A percentile compares a stretch with the other conserved stretches of the same genome.
Evolutionary conservation across 2,797 vertebrate species (phyloP).

Genomic region (Pipistrellus pipistrellus): DNA sequence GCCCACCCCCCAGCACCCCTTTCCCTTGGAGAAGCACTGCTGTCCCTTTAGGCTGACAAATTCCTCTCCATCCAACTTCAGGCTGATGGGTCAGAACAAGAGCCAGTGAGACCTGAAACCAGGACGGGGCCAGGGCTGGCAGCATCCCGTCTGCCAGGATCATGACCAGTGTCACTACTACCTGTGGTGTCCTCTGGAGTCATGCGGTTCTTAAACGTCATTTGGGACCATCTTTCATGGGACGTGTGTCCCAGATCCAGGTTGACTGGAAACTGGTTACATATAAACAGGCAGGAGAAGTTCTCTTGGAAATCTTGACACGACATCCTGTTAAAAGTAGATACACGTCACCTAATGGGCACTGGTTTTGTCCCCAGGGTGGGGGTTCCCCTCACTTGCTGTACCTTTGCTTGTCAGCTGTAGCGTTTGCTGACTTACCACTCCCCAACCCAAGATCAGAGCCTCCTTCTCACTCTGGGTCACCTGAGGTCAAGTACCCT

Average conservation of each 20-base stretch:
- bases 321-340: slow-evolving; percentile 87
- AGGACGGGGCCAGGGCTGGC: neutral
- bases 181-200: slow-evolving; percentile 51
- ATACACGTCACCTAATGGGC: neutral
- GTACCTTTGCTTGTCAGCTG: neutral
- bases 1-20: neutral
- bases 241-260: slow-evolving; percentile 78
- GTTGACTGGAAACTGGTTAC: slow-evolving; percentile 83
- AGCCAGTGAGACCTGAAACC: neutral
- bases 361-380: neutral
- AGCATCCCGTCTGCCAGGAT: neutral
- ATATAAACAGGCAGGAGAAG: slow-evolving; percentile 85
- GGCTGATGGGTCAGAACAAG: neutral
- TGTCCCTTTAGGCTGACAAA: neutral
- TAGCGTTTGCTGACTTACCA: neutral
- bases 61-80: neutral
- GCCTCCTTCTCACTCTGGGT: neutral
- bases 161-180: neutral
- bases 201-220: slow-evolving; percentile 62
- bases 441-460: neutral
- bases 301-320: slow-evolving; percentile 86
- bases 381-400: neutral
- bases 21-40: neutral
- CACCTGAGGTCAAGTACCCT: neutral
- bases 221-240: slow-evolving; percentile 76